Evolutionary conservation across 2,797 vertebrate species (phyloP).

Genomic region (Poeciliopsis infans): DNA sequence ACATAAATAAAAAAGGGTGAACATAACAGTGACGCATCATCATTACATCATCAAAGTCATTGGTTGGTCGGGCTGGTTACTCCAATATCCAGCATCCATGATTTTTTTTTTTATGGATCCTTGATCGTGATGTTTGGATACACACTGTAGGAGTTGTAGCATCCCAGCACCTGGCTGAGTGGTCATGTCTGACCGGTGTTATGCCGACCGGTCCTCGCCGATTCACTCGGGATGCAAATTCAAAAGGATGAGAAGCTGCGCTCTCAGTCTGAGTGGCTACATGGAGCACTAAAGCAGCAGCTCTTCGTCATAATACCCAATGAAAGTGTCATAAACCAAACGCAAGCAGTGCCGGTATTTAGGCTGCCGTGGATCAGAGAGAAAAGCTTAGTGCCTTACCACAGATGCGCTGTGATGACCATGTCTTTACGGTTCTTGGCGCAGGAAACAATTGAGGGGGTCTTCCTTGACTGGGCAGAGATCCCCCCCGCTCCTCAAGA

Average conservation of each 20-base stretch:
- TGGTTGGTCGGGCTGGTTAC: conserved; percentile 20
- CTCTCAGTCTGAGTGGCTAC: conserved; percentile 9
- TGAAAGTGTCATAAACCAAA: neutral
- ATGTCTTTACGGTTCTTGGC: conserved; percentile 79
- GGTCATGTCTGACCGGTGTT: conserved; percentile 60
- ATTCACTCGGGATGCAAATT: conserved; percentile 69
- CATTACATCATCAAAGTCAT: conserved; percentile 53
- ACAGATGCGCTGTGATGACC: conserved; percentile 71
- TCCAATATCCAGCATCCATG: conserved; percentile 26
- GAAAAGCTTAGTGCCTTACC: conserved; percentile 69
- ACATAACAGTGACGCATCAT: conserved; percentile 64
- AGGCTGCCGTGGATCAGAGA: neutral
- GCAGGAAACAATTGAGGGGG: conserved; percentile 81
- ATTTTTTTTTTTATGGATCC: conserved; percentile 15
- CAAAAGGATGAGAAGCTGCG: conserved; percentile 49
- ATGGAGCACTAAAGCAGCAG: conserved; percentile 11
- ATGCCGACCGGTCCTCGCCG: conserved; percentile 47
- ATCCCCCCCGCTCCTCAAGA: conserved; percentile 45
- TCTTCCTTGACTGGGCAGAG: conserved; percentile 59
- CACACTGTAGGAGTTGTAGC: neutral
- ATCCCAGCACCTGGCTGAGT: conserved; percentile 50
- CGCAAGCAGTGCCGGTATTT: neutral
- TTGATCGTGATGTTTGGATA: conserved; percentile 16
- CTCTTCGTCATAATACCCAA: conserved; percentile 3
- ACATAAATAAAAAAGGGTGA: conserved; percentile 10